These are phyloP conservation scores for Bradypus variegatus DNA, from an alignment of 2,797 vertebrate species.

Conservation along the genomic window DNA sequence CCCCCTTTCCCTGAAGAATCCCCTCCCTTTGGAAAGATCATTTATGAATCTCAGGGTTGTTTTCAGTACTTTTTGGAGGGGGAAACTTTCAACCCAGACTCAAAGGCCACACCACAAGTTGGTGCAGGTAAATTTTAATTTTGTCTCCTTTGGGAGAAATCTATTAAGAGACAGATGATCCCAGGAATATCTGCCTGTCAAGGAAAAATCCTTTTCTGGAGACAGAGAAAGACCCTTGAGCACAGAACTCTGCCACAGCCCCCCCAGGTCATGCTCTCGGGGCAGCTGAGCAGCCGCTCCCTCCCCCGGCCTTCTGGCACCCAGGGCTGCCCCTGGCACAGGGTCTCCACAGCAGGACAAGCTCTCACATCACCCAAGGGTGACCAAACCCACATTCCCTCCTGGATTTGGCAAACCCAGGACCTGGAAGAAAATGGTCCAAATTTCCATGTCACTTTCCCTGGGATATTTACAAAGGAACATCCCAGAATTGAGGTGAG, in stretches of 20 bases:
- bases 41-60: too few species aligned
- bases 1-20: too few species aligned
- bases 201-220: background rate
- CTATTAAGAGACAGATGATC: background rate
- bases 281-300: background rate
- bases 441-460: background rate
- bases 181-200: background rate
- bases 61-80: too few species aligned
- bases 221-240: background rate
- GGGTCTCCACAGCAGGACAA: background rate
- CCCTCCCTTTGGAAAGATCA: too few species aligned
- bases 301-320: background rate
- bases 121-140: too few species aligned
- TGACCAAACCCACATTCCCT: fast-evolving
- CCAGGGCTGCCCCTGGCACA: fast-evolving
- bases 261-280: fast-evolving
- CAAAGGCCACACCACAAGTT: too few species aligned
- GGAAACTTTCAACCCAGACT: too few species aligned
- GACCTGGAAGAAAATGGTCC: background rate
- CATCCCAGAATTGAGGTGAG: background rate
- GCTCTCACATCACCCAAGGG: background rate
- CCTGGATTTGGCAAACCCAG: background rate
- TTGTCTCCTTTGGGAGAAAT: background rate
- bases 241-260: too few species aligned
- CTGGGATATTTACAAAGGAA: background rate